Percentiles rank a stretch among this genome's conserved stretches.
Evolutionary conservation across 2,113 vertebrate species (phyloP).

Genomic region (Triplophysa siluroides): DNA sequence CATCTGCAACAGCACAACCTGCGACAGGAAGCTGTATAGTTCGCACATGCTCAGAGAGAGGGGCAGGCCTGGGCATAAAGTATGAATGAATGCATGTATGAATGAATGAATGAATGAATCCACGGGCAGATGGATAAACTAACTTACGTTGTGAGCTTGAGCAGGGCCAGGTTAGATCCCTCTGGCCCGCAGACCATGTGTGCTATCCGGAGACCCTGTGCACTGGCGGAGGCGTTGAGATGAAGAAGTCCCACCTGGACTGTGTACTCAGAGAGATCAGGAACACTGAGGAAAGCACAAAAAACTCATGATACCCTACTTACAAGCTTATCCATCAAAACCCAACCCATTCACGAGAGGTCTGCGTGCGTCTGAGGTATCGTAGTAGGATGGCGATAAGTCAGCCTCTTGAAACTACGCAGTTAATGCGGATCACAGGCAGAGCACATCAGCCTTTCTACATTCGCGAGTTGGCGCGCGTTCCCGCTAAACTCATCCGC

Average conservation of each 20-base stretch:
- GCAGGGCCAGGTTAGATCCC: constrained; percentile 89
- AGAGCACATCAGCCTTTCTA: constrained; percentile 17
- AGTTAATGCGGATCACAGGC: constrained; percentile 25
- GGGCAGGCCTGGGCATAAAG: constrained; percentile 77
- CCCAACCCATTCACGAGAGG: not conserved
- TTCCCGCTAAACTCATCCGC: constrained; percentile 42
- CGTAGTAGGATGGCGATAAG: not conserved
- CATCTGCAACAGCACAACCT: constrained; percentile 89
- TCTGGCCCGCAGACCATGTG: constrained; percentile 88
- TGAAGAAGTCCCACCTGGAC: constrained; percentile 89
- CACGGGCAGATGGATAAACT: not conserved
- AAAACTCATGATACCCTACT: not conserved
- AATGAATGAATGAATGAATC: constrained; percentile 9
- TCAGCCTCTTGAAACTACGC: constrained; percentile 13
- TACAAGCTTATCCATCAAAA: not conserved
- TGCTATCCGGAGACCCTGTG: constrained; percentile 83
- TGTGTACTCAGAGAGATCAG: constrained; percentile 88
- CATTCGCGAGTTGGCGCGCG: constrained; percentile 1
- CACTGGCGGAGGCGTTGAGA: constrained; percentile 78
- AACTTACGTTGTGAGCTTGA: constrained; percentile 81
- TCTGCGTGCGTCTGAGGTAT: not conserved
- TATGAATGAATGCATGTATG: not conserved
- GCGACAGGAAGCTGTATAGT: constrained; percentile 90
- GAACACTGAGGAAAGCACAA: constrained; percentile 74
- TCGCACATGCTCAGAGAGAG: constrained; percentile 84